Conservation (phyloP, 1,140 invertebrate species). For the Penaeus japonicus region DNA sequence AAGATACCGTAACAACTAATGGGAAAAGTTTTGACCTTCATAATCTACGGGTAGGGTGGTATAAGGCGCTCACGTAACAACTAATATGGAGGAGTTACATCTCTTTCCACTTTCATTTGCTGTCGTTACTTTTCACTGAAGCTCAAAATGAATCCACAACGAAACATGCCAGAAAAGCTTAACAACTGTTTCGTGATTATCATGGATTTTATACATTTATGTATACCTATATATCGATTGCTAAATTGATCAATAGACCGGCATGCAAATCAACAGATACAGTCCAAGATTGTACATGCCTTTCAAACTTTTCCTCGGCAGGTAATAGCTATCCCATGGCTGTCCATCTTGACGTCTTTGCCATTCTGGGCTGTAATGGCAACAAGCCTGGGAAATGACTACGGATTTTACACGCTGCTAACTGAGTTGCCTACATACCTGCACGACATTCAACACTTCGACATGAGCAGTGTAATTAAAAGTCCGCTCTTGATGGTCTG, state of each 20-base stretch:
- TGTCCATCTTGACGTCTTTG: slow-evolving; percentile 76
- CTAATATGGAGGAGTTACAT: too few species aligned
- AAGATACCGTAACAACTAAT: too few species aligned
- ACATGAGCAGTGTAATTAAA: slow-evolving; percentile 79
- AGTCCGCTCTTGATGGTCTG: background rate
- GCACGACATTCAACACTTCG: slow-evolving; percentile 84
- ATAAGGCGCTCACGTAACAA: too few species aligned
- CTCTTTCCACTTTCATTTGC: too few species aligned
- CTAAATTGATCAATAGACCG: background rate
- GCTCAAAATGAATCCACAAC: too few species aligned
- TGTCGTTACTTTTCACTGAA: too few species aligned
- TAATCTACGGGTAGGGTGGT: too few species aligned
- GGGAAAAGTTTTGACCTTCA: too few species aligned
- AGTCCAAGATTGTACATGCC: background rate
- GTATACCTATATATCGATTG: too few species aligned
- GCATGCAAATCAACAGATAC: background rate
- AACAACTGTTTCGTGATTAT: too few species aligned
- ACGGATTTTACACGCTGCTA: slow-evolving; percentile 81
- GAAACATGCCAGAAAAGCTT: too few species aligned
- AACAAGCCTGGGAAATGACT: slow-evolving; percentile 89
- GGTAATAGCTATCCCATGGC: slow-evolving; percentile 76
- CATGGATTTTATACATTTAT: too few species aligned
- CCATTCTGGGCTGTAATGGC: slow-evolving; percentile 93
- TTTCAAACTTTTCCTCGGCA: background rate
- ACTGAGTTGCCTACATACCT: slow-evolving; percentile 85